These are phyloP conservation scores for Porites lutea DNA, from an alignment of 64 coral and sea anemone genomes.

Conservation along the genomic window DNA sequence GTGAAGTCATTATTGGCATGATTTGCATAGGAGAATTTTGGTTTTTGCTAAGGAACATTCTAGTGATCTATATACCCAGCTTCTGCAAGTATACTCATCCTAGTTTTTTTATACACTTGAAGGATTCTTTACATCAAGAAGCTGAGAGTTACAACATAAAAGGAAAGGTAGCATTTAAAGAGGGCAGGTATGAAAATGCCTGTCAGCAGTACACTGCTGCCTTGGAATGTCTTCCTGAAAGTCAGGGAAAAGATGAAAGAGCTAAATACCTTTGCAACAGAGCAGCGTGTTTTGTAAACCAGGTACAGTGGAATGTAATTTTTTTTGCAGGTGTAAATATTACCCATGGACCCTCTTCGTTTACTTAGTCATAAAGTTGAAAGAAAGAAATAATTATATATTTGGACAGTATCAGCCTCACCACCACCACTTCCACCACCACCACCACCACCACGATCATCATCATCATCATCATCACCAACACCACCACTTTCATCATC, in stretches of 20 bases:
- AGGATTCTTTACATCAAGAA: background rate
- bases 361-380: no score
- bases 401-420: no score
- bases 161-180: conserved; percentile 35
- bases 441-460: no score
- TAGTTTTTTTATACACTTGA: no score
- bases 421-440: no score
- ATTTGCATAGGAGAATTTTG: no score
- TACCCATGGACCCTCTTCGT: background rate
- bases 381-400: no score
- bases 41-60: no score
- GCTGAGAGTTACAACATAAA: background rate
- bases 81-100: background rate
- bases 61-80: no score
- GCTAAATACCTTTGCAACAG: conserved; percentile 7
- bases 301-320: background rate
- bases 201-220: conserved; percentile 22
- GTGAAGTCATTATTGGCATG: no score
- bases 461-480: no score
- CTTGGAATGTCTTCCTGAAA: background rate
- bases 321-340: background rate
- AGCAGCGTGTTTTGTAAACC: conserved; percentile 25
- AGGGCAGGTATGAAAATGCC: conserved; percentile 5
- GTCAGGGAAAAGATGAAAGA: background rate
- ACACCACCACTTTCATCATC: no score